These are phyloP conservation scores for Lepidocyrtoides sp. DNA, from an alignment of 2,888 invertebrate genomes.

Conservation along the genomic window DNA sequence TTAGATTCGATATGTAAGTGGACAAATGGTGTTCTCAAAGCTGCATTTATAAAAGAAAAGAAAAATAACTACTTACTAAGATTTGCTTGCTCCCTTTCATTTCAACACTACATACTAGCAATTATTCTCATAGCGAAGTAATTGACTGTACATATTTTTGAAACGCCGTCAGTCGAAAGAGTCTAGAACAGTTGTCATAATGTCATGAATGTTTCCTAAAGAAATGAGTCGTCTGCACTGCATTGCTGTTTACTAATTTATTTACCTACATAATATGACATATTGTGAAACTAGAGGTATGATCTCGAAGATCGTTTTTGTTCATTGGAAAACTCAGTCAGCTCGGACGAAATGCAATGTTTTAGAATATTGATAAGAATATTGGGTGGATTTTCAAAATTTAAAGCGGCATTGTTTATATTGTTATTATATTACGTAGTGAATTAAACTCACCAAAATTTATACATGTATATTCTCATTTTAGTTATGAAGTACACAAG, in stretches of 20 bases:
- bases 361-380: not conserved
- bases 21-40: slow-evolving; percentile 20
- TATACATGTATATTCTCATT: not conserved
- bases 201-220: no score
- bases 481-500: not conserved
- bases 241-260: not conserved
- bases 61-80: not conserved
- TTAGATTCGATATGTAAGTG: not conserved
- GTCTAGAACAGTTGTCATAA: no score
- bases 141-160: no score
- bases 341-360: not conserved
- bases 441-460: no score
- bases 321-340: not conserved
- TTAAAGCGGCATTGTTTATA: no score
- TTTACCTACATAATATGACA: not conserved
- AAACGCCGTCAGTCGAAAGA: no score
- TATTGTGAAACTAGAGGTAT: not conserved
- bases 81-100: no score
- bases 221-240: not conserved
- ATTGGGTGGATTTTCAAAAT: no score
- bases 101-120: no score
- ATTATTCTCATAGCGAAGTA: no score
- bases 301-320: slow-evolving; percentile 8
- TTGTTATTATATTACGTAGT: no score
- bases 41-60: not conserved